Base-by-base conservation (phyloP, 1,140 invertebrate species). In the Belonocnema kinseyi region DNA sequence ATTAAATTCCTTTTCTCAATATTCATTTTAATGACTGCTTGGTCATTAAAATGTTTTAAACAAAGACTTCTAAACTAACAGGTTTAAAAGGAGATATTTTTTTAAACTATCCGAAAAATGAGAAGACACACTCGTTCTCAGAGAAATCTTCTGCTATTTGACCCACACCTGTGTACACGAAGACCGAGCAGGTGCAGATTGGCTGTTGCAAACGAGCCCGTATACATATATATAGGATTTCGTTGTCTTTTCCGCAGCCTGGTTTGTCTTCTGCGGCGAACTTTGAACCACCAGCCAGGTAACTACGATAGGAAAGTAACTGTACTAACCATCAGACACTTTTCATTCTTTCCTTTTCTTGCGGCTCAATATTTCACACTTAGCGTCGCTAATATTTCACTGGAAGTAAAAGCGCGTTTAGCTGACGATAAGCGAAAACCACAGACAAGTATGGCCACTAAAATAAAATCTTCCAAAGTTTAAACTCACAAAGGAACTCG, bases 261-360 rank as follows among this genome's bases (percentile, higher is more conserved):
- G 77, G 80, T 82, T 83, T 79, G 83, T 85, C 82, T 77, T 82
- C 76, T 56, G 77, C 76, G 77, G 81, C 85, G 86, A 88, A 87
- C 85, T 85, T 80, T 87, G 87, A 86, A 86, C 86, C 80, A 50
- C 75, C 78, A 84, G 66, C 50, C 66, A 80, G 51, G 46, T 77
- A 53, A 70, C 19, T 73, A 81, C 79, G 77, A 82, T 82, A 81
- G 75, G 26, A 74, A 80, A 80, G 80, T 86, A 87, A 88, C 86
- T 85, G 86, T 87, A 85, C 81, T 77, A 76, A 76, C 78, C 80
- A 81, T 77, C 80, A 79, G 83, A 83, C 81, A 85, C 85, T 88
- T 88, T 87, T 87, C 84, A 84, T 86, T 85, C 80, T 83, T 79
- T 78, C 76, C 56, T 79, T 54, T 76, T 73, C 70, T 50, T 54